These are phyloP conservation scores for Neolamprologus modestus DNA, from an alignment of 2,113 vertebrate genomes.

Conservation along the genomic window DNA sequence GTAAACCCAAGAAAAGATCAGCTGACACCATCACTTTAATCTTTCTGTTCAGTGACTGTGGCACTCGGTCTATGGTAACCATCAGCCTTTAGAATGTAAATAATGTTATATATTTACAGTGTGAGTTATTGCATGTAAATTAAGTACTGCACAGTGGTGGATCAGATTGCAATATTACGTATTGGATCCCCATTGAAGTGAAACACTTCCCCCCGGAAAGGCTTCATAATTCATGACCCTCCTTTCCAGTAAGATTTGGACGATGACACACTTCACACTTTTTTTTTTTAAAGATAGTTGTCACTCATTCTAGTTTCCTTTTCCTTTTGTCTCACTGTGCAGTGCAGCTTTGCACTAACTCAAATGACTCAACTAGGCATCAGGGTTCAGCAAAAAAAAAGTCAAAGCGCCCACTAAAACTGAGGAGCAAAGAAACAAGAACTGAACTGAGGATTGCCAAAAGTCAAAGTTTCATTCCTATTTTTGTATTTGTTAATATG, in stretches of 20 bases:
- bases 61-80: slow-evolving; percentile 13
- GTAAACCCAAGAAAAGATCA: slow-evolving; percentile 2
- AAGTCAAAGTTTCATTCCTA: slow-evolving; percentile 7
- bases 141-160: neutral
- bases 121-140: neutral
- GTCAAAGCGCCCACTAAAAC: neutral
- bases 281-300: neutral
- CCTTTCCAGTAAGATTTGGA: slow-evolving; percentile 26
- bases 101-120: neutral
- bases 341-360: slow-evolving; percentile 27
- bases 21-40: slow-evolving; percentile 3
- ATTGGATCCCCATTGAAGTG: slow-evolving; percentile 29
- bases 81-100: neutral
- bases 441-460: slow-evolving; percentile 55
- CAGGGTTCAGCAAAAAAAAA: neutral
- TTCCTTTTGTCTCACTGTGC: slow-evolving; percentile 19
- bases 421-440: slow-evolving; percentile 27
- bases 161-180: slow-evolving; percentile 24
- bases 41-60: slow-evolving; percentile 38
- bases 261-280: neutral
- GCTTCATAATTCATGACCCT: neutral
- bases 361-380: neutral
- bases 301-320: neutral
- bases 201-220: neutral
- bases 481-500: neutral